Conservation (phyloP, 2,797 vertebrate species). For the Xiphophorus birchmanni region DNA sequence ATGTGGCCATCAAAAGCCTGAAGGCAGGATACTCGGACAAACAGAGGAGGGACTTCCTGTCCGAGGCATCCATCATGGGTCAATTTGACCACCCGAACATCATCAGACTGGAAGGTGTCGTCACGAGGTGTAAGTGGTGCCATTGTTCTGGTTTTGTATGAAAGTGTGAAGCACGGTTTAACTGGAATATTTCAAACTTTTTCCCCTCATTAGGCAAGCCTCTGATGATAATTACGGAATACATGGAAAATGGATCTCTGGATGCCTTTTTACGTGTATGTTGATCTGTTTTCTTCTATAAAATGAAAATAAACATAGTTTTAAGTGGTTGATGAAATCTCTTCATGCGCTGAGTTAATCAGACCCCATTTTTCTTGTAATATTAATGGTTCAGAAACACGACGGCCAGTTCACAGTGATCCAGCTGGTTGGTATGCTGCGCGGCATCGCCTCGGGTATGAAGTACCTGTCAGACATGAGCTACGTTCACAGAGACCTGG, state of each 20-base stretch:
- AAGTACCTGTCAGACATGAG: conserved; percentile 96
- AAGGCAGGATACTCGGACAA: conserved; percentile 98
- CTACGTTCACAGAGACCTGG: conserved; percentile 95
- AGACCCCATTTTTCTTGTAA: not conserved
- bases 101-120: conserved; percentile 95
- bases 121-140: conserved; percentile 92
- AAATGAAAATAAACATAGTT: not conserved
- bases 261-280: conserved; percentile 93
- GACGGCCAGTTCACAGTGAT: conserved; percentile 97
- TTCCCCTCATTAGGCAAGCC: conserved; percentile 85
- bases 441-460: conserved; percentile 93
- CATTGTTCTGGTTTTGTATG: not conserved
- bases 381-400: conserved; percentile 80
- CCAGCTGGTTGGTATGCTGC: conserved; percentile 87
- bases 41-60: conserved; percentile 95
- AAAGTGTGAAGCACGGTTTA: not conserved
- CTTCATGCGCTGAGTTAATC: not conserved
- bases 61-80: conserved; percentile 98
- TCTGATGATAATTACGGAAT: conserved; percentile 95
- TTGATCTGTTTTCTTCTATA: conserved; percentile 16
- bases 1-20: conserved; percentile 96
- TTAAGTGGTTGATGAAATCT: not conserved
- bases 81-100: conserved; percentile 99
- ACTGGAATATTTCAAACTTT: conserved; percentile 6
- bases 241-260: conserved; percentile 95